Evolutionary conservation across 2,888 invertebrate species (phyloP).

Genomic region (Diadromus collaris): DNA sequence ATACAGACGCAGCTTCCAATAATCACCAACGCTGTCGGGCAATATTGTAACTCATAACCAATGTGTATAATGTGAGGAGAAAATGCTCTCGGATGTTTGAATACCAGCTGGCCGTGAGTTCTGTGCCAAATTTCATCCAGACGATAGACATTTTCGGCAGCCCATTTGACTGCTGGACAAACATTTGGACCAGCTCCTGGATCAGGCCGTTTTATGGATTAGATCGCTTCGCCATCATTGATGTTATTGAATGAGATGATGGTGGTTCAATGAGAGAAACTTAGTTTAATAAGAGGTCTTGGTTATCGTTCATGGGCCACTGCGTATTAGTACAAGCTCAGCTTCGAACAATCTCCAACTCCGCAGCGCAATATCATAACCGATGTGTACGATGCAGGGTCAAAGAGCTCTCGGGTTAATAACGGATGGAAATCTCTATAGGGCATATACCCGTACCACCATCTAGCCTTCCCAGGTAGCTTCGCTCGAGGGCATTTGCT

Average conservation of each 20-base stretch:
- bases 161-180: no score
- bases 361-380: neutral
- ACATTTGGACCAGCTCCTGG: no score
- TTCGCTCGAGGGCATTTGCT: neutral
- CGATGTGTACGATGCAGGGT: neutral
- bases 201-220: no score
- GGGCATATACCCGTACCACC: neutral
- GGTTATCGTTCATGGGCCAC: neutral
- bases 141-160: no score
- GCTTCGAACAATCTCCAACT: neutral
- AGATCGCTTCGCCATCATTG: no score
- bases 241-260: no score
- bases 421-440: slow-evolving; percentile 10
- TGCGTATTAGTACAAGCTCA: neutral
- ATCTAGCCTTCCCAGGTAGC: neutral
- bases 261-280: neutral
- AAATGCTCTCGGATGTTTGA: neutral
- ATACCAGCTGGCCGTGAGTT: neutral
- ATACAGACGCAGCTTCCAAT: neutral
- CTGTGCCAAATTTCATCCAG: neutral
- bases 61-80: neutral
- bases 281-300: neutral
- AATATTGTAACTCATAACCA: neutral
- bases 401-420: neutral
- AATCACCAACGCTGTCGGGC: neutral